phyloP scores from a whole-genome alignment of 2,113 vertebrate species.

The Leptobrachium ailaonicum region DNA sequence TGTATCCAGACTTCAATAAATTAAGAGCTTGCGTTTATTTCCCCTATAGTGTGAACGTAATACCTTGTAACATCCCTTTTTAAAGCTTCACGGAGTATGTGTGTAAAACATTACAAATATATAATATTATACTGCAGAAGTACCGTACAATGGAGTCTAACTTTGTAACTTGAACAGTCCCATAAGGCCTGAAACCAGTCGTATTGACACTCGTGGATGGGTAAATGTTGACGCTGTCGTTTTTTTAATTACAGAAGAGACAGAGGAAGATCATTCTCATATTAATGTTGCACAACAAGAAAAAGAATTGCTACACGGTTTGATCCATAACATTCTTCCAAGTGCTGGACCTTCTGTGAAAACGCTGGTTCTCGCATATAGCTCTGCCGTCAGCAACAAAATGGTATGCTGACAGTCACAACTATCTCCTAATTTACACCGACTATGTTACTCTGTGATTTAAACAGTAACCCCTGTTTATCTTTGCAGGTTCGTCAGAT shows the following conservation, averaged over 20 bases:
- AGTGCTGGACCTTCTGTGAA: constrained; percentile 84
- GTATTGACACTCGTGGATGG: too few species aligned
- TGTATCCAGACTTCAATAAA: too few species aligned
- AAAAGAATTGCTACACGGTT: constrained; percentile 85
- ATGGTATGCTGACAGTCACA: constrained; percentile 69
- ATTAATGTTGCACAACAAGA: constrained; percentile 84
- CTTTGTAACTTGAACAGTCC: too few species aligned
- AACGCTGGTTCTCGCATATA: constrained; percentile 90
- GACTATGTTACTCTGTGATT: neutral
- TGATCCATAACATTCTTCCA: constrained; percentile 89
- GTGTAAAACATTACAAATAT: too few species aligned
- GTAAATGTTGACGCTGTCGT: constrained; percentile 16
- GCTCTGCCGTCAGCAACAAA: constrained; percentile 90
- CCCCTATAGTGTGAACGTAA: too few species aligned
- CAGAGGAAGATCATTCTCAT: constrained; percentile 71
- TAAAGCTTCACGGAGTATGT: too few species aligned
- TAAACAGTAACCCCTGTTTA: constrained; percentile 16
- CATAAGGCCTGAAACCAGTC: too few species aligned
- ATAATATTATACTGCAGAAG: neutral
- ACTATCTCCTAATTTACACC: neutral
- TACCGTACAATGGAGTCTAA: too few species aligned
- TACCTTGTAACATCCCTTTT: too few species aligned
- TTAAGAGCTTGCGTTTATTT: too few species aligned
- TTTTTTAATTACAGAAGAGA: constrained; percentile 73
- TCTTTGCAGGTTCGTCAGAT: constrained; percentile 85